Percentiles rank a stretch among this genome's conserved stretches.
phyloP scores from a whole-genome alignment of 1,140 invertebrate genomes.

The Chrysopa pallens region DNA sequence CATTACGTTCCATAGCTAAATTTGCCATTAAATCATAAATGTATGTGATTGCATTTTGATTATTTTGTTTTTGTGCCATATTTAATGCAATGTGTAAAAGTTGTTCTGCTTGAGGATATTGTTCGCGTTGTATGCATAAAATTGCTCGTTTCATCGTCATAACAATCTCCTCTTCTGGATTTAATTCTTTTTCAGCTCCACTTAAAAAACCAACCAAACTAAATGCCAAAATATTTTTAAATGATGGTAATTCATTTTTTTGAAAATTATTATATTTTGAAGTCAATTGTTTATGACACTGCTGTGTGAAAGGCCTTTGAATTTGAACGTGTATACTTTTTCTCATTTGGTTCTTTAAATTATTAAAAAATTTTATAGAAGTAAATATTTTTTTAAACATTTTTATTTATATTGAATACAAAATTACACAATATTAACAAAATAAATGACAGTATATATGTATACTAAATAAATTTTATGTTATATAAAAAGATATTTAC shows the following conservation, averaged over 20 bases:
- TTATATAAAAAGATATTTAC: too few species aligned
- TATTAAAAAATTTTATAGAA: not conserved
- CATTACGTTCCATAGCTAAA: slow-evolving; percentile 54
- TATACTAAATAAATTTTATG: too few species aligned
- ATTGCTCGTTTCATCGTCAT: slow-evolving; percentile 55
- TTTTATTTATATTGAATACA: too few species aligned
- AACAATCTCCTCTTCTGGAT: slow-evolving; percentile 47
- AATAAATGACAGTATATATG: too few species aligned
- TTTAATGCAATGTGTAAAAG: slow-evolving; percentile 66
- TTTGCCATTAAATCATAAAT: slow-evolving; percentile 85
- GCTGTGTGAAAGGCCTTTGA: slow-evolving; percentile 5
- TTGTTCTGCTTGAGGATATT: slow-evolving; percentile 66
- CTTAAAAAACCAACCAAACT: slow-evolving; percentile 22
- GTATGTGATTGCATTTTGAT: slow-evolving; percentile 61
- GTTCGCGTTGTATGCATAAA: slow-evolving; percentile 48
- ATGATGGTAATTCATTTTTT: slow-evolving; percentile 2
- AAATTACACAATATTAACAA: too few species aligned
- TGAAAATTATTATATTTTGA: slow-evolving; percentile 5
- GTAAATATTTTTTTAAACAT: too few species aligned
- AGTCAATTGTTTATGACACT: slow-evolving; percentile 3
- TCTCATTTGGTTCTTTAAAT: not conserved
- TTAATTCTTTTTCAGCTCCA: slow-evolving; percentile 27
- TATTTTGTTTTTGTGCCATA: slow-evolving; percentile 60
- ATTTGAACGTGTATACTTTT: not conserved
- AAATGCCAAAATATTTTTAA: slow-evolving; percentile 5